A percentile compares a stretch with the other conserved stretches of the same genome.
These are phyloP conservation scores for Brachyrhaphis roseni DNA, from an alignment of 2,797 vertebrate species.

Conservation along the genomic window DNA sequence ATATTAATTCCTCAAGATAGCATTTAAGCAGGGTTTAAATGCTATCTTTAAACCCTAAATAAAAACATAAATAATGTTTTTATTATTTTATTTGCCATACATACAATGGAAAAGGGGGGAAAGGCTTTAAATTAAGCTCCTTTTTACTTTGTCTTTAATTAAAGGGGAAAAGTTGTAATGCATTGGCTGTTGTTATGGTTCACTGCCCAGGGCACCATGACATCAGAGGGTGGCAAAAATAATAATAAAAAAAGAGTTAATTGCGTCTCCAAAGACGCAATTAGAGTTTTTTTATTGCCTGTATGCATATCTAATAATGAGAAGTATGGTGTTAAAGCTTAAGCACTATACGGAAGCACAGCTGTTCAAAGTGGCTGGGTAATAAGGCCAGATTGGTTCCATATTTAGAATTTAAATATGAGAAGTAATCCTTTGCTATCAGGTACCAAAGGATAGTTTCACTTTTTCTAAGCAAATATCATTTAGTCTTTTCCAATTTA, in stretches of 20 bases:
- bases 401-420: not conserved
- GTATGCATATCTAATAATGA: not conserved
- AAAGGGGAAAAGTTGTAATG: not conserved
- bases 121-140: not conserved
- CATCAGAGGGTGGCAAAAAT: too few relatives aligned
- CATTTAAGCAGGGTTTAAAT: not conserved
- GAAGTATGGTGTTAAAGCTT: not conserved
- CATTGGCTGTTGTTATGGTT: not conserved
- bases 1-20: not conserved
- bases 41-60: too few relatives aligned
- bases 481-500: not conserved
- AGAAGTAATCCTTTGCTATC: not conserved
- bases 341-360: not conserved
- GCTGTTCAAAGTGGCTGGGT: not conserved
- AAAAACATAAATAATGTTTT: too few relatives aligned
- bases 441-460: not conserved
- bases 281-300: not conserved
- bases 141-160: not conserved
- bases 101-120: not conserved
- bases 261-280: not conserved
- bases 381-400: not conserved
- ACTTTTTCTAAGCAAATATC: not conserved
- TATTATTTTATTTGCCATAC: not conserved
- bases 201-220: not conserved
- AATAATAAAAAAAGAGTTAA: not conserved